Conservation (phyloP, 2,113 vertebrate genomes). For the Falcunculus frontatus region DNA sequence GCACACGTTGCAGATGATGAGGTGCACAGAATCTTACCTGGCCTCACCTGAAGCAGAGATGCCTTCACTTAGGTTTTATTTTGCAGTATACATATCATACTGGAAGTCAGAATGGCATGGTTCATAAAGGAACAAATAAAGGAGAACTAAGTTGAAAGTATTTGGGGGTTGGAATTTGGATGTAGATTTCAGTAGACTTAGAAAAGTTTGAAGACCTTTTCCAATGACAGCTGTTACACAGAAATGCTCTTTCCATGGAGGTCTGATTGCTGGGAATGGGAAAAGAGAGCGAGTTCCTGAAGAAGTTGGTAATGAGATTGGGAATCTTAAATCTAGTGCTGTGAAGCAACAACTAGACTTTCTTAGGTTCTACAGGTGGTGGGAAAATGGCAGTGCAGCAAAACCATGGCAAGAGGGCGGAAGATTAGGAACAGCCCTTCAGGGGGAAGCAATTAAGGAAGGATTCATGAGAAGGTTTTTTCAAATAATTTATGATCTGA, state of each 20-base stretch:
- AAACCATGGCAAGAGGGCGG: not conserved
- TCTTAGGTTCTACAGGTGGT: too few relatives aligned
- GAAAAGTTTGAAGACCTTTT: not conserved
- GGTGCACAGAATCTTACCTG: not conserved
- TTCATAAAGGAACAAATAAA: not conserved
- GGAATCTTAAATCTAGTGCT: not conserved
- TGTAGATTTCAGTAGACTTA: not conserved
- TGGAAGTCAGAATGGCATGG: not conserved
- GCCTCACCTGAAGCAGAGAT: not conserved
- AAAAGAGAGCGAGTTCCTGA: not conserved
- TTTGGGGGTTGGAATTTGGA: not conserved
- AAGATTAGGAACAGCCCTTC: not conserved
- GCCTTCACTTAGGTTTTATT: not conserved
- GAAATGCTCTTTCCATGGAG: not conserved
- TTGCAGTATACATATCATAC: not conserved
- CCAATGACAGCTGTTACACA: not conserved
- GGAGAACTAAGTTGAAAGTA: not conserved
- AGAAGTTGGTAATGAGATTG: not conserved
- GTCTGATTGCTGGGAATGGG: not conserved
- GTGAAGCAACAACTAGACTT: not conserved
- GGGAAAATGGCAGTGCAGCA: not conserved
- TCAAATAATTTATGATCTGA: not conserved
- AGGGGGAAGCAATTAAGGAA: not conserved
- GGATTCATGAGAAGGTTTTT: not conserved
- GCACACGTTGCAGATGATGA: fast-evolving